Percentiles rank a stretch among this genome's conserved stretches.
These are phyloP conservation scores for Drosophila meridionalis DNA, from an alignment of 2,888 invertebrate genomes.

Conservation along the genomic window DNA sequence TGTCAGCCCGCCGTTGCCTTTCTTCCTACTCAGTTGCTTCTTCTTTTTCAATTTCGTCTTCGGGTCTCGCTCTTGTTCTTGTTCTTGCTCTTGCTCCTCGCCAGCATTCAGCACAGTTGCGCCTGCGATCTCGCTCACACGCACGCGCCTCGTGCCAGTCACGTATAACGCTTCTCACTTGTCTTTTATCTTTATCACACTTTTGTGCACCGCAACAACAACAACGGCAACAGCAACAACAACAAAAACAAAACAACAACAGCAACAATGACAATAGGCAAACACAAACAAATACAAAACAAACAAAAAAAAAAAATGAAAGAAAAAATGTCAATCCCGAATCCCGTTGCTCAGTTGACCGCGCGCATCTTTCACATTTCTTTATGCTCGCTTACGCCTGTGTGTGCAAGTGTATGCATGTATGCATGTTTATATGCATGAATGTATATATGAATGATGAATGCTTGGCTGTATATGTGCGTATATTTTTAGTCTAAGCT, in stretches of 20 bases:
- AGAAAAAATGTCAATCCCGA: conserved; percentile 45
- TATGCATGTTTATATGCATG: conserved; percentile 17
- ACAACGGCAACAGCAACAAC: conserved; percentile 19
- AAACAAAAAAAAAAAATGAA: conserved; percentile 3
- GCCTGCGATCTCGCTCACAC: conserved; percentile 39
- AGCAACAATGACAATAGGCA: conserved; percentile 34
- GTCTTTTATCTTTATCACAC: conserved; percentile 39
- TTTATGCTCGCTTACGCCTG: conserved; percentile 48
- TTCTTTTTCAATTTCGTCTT: conserved; percentile 16
- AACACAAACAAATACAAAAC: conserved; percentile 14
- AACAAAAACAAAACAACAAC: conserved; percentile 25
- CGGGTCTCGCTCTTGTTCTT: conserved; percentile 10
- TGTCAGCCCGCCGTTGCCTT: conserved; percentile 29
- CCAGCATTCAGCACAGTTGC: conserved; percentile 6
- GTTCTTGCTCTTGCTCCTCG: conserved; percentile 13
- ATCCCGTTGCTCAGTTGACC: conserved; percentile 53
- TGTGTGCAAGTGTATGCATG: conserved; percentile 20
- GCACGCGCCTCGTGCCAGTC: conserved; percentile 41
- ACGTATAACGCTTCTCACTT: conserved; percentile 28
- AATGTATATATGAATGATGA: conserved; percentile 10
- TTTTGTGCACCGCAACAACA: conserved; percentile 35
- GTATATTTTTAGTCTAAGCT: conserved; percentile 39
- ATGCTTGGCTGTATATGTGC: conserved; percentile 20
- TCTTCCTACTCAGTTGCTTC: conserved; percentile 13
- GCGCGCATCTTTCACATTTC: conserved; percentile 57